phyloP scores from a whole-genome alignment of 2,113 vertebrate genomes.

The Stigmatopora nigra region DNA sequence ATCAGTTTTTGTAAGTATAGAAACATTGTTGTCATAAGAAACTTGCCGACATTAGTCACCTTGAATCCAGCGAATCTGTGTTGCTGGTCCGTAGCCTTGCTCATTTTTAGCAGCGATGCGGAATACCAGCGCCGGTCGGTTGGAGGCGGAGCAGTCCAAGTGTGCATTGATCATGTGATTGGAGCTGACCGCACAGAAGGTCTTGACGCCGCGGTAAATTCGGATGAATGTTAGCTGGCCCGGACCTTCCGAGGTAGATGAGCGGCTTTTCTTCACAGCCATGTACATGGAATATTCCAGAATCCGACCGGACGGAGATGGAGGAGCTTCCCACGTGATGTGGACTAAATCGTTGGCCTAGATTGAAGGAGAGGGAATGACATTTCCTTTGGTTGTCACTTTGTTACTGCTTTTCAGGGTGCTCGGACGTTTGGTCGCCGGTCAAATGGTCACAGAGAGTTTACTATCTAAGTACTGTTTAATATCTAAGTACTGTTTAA shows the following conservation, averaged over 20 bases:
- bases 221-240: constrained; percentile 88
- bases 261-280: constrained; percentile 83
- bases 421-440: too few species aligned
- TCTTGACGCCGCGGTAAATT: constrained; percentile 92
- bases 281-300: constrained; percentile 94
- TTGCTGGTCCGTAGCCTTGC: constrained; percentile 92
- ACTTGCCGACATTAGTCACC: too few species aligned
- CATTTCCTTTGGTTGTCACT: background rate
- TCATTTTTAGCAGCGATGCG: constrained; percentile 97
- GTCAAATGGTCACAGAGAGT: too few species aligned
- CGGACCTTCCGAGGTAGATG: constrained; percentile 68
- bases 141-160: constrained; percentile 81
- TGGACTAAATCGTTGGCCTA: constrained; percentile 87
- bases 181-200: constrained; percentile 79
- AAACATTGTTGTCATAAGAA: too few species aligned
- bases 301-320: constrained; percentile 88
- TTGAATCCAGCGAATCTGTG: constrained; percentile 98
- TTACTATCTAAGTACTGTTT: too few species aligned
- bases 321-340: constrained; percentile 95
- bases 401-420: too few species aligned
- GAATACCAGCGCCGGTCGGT: constrained; percentile 88
- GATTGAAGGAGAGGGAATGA: background rate
- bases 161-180: constrained; percentile 86
- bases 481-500: too few species aligned
- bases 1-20: too few species aligned